Evolutionary conservation across 2,113 vertebrate species (phyloP).

Genomic region (Crypturellus undulatus): DNA sequence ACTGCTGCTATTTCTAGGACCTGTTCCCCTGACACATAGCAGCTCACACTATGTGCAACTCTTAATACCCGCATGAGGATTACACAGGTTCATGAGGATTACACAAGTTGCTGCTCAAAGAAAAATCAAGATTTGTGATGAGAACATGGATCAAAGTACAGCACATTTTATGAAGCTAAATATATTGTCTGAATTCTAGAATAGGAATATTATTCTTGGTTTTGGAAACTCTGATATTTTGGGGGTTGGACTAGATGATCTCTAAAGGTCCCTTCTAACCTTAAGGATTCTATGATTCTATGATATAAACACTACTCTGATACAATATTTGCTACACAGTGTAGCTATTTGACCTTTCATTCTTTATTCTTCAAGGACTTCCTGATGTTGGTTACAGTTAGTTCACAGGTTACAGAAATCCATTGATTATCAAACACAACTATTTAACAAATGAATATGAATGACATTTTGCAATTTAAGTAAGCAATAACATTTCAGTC

Average conservation of each 20-base stretch:
- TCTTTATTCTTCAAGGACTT: background rate
- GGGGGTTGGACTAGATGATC: too few relatives aligned
- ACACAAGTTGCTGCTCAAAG: background rate
- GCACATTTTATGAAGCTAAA: background rate
- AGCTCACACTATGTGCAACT: background rate
- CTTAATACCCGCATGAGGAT: background rate
- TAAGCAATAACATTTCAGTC: background rate
- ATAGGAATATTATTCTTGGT: background rate
- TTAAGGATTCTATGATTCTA: too few relatives aligned
- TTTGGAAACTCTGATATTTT: background rate
- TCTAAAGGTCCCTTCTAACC: too few relatives aligned
- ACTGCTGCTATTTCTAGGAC: background rate
- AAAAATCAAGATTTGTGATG: background rate
- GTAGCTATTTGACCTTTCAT: background rate
- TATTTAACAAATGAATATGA: background rate
- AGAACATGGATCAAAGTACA: background rate
- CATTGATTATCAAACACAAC: background rate
- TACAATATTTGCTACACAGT: background rate
- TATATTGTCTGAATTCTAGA: background rate
- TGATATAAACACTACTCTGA: background rate
- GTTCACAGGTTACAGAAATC: background rate
- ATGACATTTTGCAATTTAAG: background rate
- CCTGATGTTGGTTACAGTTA: background rate
- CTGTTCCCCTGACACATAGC: background rate
- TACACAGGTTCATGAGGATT: background rate